These are phyloP conservation scores for Mionectes olivaceus DNA, from an alignment of 2,797 vertebrate species.

Conservation along the genomic window DNA sequence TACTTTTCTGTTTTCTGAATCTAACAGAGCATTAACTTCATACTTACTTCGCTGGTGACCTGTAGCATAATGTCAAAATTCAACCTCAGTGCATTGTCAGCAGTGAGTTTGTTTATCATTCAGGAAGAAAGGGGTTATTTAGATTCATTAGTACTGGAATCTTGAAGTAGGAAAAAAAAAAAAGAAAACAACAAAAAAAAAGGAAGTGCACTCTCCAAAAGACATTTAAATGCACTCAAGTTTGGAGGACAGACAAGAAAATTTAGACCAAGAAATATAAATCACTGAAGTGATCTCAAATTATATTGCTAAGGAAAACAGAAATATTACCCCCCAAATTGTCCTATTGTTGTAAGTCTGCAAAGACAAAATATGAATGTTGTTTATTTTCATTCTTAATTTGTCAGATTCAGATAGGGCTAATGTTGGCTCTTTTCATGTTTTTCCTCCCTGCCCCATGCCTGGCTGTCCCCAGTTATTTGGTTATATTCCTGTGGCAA, in stretches of 20 bases:
- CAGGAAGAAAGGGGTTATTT: conserved; percentile 36
- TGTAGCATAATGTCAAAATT: conserved; percentile 15
- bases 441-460: background rate
- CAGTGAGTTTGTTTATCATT: conserved; percentile 38
- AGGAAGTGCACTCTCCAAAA: conserved; percentile 47
- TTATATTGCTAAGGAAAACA: conserved; percentile 27
- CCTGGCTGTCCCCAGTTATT: background rate
- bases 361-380: background rate
- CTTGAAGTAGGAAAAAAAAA: background rate
- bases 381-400: conserved; percentile 24
- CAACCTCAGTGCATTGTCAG: conserved; percentile 30
- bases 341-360: background rate
- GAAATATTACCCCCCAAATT: conserved; percentile 12
- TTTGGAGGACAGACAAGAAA: conserved; percentile 50
- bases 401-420: conserved; percentile 6
- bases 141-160: conserved; percentile 48
- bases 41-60: conserved; percentile 8
- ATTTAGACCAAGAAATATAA: conserved; percentile 43
- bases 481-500: conserved; percentile 23
- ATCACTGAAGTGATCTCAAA: conserved; percentile 14
- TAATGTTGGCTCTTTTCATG: background rate
- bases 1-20: background rate
- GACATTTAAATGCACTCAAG: background rate
- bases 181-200: background rate
- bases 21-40: background rate